A percentile compares a stretch with the other conserved stretches of the same genome.
Conservation (phyloP, 2,797 vertebrate species). For the Tarsius wallacei region DNA sequence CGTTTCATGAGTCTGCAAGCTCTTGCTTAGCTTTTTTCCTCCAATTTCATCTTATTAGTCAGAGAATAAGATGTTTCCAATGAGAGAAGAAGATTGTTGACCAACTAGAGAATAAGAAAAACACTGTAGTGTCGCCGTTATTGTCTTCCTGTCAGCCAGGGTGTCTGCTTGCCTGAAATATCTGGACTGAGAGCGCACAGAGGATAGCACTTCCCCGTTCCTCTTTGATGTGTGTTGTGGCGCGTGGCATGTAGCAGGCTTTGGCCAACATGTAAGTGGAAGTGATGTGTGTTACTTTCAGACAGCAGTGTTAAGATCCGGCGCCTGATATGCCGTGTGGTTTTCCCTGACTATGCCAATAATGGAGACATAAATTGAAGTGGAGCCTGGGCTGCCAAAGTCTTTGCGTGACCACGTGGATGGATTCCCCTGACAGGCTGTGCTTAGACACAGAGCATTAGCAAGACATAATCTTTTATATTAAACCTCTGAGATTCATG, state of each 20-base stretch:
- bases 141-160: neutral
- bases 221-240: neutral
- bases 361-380: neutral
- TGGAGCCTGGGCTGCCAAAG: neutral
- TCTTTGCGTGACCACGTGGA: too few relatives aligned
- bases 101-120: neutral
- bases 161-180: neutral
- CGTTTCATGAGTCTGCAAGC: neutral
- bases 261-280: neutral
- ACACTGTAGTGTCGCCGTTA: neutral
- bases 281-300: neutral
- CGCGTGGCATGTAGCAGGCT: too few relatives aligned
- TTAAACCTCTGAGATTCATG: neutral
- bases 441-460: neutral
- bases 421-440: neutral
- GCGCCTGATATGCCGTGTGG: fast-evolving
- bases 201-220: neutral
- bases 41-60: neutral
- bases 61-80: neutral
- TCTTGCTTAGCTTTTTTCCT: neutral
- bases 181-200: neutral
- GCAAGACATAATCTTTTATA: neutral
- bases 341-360: neutral
- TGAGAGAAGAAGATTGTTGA: neutral
- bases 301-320: neutral